Base-by-base conservation (phyloP, 2,888 invertebrate genomes). In the Drosophila prostipennis region DNA sequence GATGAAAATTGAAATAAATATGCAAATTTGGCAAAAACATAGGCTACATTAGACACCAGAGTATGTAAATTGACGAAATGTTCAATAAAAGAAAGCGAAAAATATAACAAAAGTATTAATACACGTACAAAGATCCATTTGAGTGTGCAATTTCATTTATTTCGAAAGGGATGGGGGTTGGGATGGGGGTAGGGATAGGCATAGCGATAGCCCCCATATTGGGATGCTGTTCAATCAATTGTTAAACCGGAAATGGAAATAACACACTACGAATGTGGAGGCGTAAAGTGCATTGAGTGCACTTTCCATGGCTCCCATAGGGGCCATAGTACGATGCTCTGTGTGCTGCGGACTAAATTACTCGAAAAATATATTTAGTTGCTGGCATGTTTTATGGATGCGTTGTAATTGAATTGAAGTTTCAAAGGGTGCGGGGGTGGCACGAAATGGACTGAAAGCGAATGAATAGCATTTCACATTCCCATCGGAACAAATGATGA, bases 1-100 rank as follows among this genome's bases (percentile, higher is more conserved):
- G 39, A 48, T 26, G 34, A 51, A 57, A 53, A 46, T 46, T 52
- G n/a, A 68, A 34, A 48, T 58, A 10, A 68, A 69, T 46, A 55
- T 54, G 55, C 53, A 53, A 53, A 37, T 65, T 64, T 39, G 45
- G 49, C 48, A 48, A 46, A 55, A 49, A 57, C 72, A 77, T 57
- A 78, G 54, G 67, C 61, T 75, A 67, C 76, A 72, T 54, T 76
- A 76, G 76, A 72, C 61, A 77, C 49, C 63, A 76, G 72, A 81
- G 76, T 58, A 76, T 83, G 75, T 83, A 78, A 86, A 83, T 70
- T 67, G 80, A 78, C 71, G 61, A 79, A 72, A 56, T 65, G 75
- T 81, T 81, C 73, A 86, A 78, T 80, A 73, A 75, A 79, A 76
- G 52, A 77, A 67, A 70, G 64, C 61, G 63, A 60, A 70, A 63